Evolutionary conservation across 2,113 vertebrate genomes (phyloP), one percentile per base, ranked within the genome.

Genomic region (human (Homo sapiens)): DNA sequence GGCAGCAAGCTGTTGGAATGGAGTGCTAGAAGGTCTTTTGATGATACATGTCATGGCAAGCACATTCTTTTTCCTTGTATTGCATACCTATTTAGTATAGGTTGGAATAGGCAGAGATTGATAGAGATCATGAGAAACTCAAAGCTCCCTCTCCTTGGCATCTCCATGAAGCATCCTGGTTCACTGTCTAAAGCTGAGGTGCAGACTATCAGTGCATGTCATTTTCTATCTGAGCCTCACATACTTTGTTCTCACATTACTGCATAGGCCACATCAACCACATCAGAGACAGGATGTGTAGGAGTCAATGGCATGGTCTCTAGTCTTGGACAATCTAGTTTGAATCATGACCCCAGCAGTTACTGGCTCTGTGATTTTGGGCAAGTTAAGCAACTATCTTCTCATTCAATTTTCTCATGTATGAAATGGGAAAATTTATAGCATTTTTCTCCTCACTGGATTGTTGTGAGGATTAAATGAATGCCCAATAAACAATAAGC

Each of bases 21-120:
- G 72, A 93, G 88, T 43, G n/a, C 87, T 83, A 79, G 87, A 95
- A 80, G 92, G 75, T 76, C 45, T 96, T 97, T 92, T 92, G 88
- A 94, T 88, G 84, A 84, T 55, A 88, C 9, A 30, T 72, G 81
- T 72, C 81, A 87, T 68, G 87, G 84, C 48, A 88, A 90, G 23
- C 52, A 92, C 64, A 78, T 88, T 95, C 50, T 61, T 96, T 61
- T 79, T 40, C 50, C 76, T 96, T 92, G 64, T 32, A 76, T 80
- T 80, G 32, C 64, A 66, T 78, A 81, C 48, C 76, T 83, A 94
- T 78, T 92, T 82, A 50, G 20, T 76, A 81, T 22, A 84, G 12
- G 48, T 30, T 73, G 72, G 70, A 80, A 80, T 64, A 57, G n/a
- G 6, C 66, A 93, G 38, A 43, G 59, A 78, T 30, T 73, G 76